Evolutionary conservation across 2,888 invertebrate species (phyloP), one percentile per base, ranked within the genome.

Genomic region (Sycophila texana): DNA sequence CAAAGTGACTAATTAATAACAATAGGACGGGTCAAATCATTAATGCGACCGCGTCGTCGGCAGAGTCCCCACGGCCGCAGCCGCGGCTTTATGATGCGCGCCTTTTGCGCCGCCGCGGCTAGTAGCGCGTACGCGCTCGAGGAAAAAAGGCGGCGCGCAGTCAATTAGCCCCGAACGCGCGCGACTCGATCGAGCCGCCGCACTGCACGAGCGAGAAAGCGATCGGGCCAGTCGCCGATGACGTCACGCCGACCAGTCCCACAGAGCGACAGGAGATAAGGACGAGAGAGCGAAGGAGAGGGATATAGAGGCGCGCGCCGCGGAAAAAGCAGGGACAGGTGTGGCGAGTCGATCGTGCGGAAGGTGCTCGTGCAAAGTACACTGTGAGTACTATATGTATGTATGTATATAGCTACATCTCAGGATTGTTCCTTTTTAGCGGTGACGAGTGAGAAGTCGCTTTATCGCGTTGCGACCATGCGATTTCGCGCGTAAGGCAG

Each of bases 51-150:
- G 26, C 39, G 14, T 4, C 26, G 61, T 26, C 26, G 18, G 13
- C 20, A 26, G 26, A 26, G 61, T 61, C 61, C 61, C 61, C 30
- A 30, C 5, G 16, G 61, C 12, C n/a, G 63, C 63, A 14, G 0
- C 10, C 63, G 63, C 63, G 63, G 47, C 47, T 63, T 58, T 18
- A 63, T 63, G 47, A 63, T 63, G 18, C 63, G 47, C 63, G 39
- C 18, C 18, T 63, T 63, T 63, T 63, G 47, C 63, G 63, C 63
- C 47, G 39, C 63, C 18, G 63, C 63, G 7, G 18, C 63, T 63
- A 63, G 63, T 63, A 63, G 47, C 47, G 47, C 63, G 12, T 63
- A 63, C 63, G 63, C 63, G 47, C 63, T 63, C 63, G 63, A 63
- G 63, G 47, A 63, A 63, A 63, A 63, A 39, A 47, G 18, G 60